Evolutionary conservation across 2,888 invertebrate genomes (phyloP), one percentile per base, ranked within the genome.

Genomic region (Drosophila peninsularis): DNA sequence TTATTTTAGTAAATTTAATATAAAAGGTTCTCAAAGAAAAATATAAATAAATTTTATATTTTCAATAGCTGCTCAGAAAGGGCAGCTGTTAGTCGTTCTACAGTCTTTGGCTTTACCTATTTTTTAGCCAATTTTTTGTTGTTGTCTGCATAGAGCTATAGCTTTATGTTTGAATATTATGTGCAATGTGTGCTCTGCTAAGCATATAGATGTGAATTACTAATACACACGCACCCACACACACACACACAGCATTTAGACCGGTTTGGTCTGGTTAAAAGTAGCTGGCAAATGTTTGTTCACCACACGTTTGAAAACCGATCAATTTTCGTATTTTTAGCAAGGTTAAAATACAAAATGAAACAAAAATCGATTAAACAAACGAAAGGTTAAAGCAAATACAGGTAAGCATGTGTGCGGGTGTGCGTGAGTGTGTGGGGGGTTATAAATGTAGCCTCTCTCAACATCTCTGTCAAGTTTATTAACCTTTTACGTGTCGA

Each of bases 341-440:
- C 83, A 83, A 83, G 83, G 85, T 80, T 83, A 79, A 62, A 53
- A 53, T 34, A 66, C 60, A 32, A 61, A 47, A 14, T 13, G 39
- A 27, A 27, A 49, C 44, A 65, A 82, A 54, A 82, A 83, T 83
- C 83, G 83, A 83, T 83, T 83, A 80, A 83, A 83, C 85, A 85
- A 83, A 62, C 75, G 81, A 85, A 83, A 83, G 85, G 85, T 83
- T 85, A 81, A 82, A 75, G 50, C 66, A 69, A 78, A 68, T 32
- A 60, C 36, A 13, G 37, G n/a, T 34, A 11, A 32, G 7, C 37
- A 9, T 42, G 14, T 17, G 24, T 2, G 24, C 44, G 19, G 39
- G 19, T 21, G 21, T 55, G 7, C n/a, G n/a, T 27, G 37, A 32
- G 45, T 60, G n/a, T 49, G 47, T 70, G 56, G 66, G 62, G 17